phyloP scores from a whole-genome alignment of 2,888 invertebrate species.

The Ecdyonurus torrentis region DNA sequence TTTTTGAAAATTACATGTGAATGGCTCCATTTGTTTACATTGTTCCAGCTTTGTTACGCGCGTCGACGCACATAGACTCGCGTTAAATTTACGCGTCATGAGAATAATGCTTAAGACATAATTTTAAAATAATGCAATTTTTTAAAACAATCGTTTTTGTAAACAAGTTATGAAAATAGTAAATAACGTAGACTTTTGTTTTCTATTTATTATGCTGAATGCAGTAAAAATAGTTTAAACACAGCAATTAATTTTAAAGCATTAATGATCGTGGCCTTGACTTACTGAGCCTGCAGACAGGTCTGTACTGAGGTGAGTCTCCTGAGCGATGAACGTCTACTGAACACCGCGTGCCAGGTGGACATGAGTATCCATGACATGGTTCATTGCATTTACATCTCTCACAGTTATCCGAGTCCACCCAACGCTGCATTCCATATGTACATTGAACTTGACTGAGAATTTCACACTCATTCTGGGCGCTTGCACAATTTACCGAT shows the following conservation, averaged over 20 bases:
- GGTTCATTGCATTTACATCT: slow-evolving; percentile 61
- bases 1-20: no score
- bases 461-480: not conserved
- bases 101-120: no score
- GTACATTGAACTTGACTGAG: slow-evolving; percentile 35
- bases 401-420: slow-evolving; percentile 45
- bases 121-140: no score
- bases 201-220: no score
- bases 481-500: not conserved
- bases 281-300: slow-evolving; percentile 48
- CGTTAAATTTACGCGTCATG: no score
- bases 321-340: slow-evolving; percentile 34
- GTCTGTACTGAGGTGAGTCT: slow-evolving; percentile 29
- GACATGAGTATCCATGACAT: slow-evolving; percentile 42
- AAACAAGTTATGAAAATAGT: no score
- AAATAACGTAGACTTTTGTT: no score
- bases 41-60: no score
- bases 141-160: no score
- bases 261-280: slow-evolving; percentile 8
- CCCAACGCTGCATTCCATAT: slow-evolving; percentile 47
- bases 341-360: slow-evolving; percentile 46
- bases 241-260: not conserved
- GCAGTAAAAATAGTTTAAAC: not conserved
- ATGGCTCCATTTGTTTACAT: no score
- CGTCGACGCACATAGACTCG: no score